Conservation (phyloP, 2,888 invertebrate species). For the Vannuccia rotundouncinata region DNA sequence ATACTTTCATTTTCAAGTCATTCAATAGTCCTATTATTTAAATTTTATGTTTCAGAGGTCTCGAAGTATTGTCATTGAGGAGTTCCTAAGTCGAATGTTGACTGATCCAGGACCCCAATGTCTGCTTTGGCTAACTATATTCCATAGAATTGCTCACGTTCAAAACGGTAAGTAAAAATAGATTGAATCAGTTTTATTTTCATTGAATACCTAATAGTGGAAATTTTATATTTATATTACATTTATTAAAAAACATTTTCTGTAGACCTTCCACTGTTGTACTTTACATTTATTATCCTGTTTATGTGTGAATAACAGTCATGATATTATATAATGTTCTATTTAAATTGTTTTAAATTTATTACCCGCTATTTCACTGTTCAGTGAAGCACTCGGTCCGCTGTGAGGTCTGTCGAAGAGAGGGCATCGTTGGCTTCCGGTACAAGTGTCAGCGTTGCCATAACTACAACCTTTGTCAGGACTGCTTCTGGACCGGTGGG, state of each 20-base stretch:
- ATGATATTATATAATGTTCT: too few relatives aligned
- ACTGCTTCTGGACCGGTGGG: slow-evolving; percentile 96
- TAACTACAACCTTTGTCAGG: slow-evolving; percentile 93
- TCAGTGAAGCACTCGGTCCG: slow-evolving; percentile 84
- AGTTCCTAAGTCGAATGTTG: slow-evolving; percentile 84
- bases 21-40: too few relatives aligned
- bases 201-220: not conserved
- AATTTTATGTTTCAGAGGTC: slow-evolving; percentile 24
- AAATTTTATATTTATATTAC: not conserved
- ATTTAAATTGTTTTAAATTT: too few relatives aligned
- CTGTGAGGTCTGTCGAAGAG: slow-evolving; percentile 85
- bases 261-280: not conserved
- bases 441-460: slow-evolving; percentile 95
- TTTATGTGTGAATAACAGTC: too few relatives aligned
- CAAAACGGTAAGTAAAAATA: slow-evolving; percentile 67
- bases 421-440: slow-evolving; percentile 86
- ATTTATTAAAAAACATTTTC: not conserved
- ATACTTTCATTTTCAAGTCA: too few relatives aligned
- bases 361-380: too few relatives aligned
- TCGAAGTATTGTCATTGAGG: slow-evolving; percentile 59
- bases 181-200: not conserved
- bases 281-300: too few relatives aligned
- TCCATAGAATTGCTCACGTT: slow-evolving; percentile 85
- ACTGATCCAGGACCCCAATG: slow-evolving; percentile 92
- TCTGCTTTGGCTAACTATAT: slow-evolving; percentile 86